Evolutionary conservation across 2,888 invertebrate species (phyloP), one percentile per base, ranked within the genome.

Genomic region (Drosophila fungiperda): DNA sequence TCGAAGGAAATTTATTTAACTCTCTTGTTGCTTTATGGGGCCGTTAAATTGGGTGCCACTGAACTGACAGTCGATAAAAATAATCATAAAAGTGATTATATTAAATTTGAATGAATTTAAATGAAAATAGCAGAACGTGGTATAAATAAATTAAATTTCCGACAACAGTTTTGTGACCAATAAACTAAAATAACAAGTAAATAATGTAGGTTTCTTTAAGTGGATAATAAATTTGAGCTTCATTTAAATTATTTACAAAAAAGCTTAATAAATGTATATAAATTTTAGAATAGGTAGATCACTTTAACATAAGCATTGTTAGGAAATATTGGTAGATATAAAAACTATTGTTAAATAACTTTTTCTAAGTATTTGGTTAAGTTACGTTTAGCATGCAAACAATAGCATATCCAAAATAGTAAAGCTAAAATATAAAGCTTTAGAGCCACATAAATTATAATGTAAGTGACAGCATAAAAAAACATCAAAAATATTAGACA

Each of bases 1-100:
- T 60, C 60, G 20, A 53, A 29, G 58, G 49, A 78, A 70, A 72
- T 81, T 81, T 76, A 84, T 79, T 87, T 73, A 64, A 29, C 55
- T 62, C 66, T 17, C 35, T 71, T 65, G 48, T 50, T 53, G 32
- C 23, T 87, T 84, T 84, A 84, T 72, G 76, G 55, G 12, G 64
- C 62, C 55, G 54, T 83, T 72, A 86, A 73, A 66, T 78, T 80
- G 77, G 62, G 17, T 35, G 45, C 68, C 38, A 58, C 50, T 63
- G 35, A 67, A 58, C 57, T 48, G 26, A 64, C 26, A 45, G n/a
- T 58, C 45, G 12, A 40, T 48, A 26, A 40, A 49, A 54, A 42
- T 58, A 48, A 23, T 17, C 38, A 55, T 23, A 50, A 69, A 50
- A 54, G 53, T 60, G 49, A 59, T 76, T 59, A 48, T 71, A 80